Percentiles rank a stretch among this genome's conserved stretches.
Conservation (phyloP, 2,888 invertebrate genomes). For the Tolmerus cingulatus region DNA sequence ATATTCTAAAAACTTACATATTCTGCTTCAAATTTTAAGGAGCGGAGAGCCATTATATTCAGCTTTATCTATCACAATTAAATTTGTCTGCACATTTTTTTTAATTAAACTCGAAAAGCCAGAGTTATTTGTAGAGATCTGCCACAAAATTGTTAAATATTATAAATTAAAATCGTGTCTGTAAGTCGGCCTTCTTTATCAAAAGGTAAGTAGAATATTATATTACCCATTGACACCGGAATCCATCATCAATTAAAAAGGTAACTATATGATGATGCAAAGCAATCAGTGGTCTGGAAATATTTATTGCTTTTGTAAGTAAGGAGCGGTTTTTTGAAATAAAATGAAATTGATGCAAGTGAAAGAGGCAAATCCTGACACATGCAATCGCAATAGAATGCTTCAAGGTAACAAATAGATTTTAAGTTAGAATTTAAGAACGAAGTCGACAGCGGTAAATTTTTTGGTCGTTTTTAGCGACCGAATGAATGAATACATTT, state of each 20-base stretch:
- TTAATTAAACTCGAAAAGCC: not conserved
- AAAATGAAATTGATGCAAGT: not conserved
- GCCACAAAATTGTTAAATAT: not conserved
- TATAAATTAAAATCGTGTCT: not conserved
- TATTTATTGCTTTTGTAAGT: not conserved
- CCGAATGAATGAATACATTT: slow-evolving; percentile 19
- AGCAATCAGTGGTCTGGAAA: not conserved
- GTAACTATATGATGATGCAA: not conserved
- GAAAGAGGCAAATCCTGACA: not conserved
- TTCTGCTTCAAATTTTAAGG: not conserved
- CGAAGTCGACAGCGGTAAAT: slow-evolving; percentile 25
- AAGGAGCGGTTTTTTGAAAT: not conserved
- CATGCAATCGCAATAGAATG: not conserved
- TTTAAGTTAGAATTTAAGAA: slow-evolving; percentile 43
- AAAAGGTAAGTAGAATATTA: not conserved
- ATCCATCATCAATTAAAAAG: not conserved
- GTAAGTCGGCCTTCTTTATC: not conserved
- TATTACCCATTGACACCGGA: not conserved
- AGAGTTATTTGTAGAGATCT: not conserved
- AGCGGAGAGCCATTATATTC: not conserved
- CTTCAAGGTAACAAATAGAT: slow-evolving; percentile 21
- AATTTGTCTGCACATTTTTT: not conserved
- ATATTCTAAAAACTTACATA: not conserved
- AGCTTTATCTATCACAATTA: not conserved
- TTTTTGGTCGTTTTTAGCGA: slow-evolving; percentile 44